Base-by-base conservation (phyloP, 2,888 invertebrate species). In the Pachycephus smyrnensis region DNA sequence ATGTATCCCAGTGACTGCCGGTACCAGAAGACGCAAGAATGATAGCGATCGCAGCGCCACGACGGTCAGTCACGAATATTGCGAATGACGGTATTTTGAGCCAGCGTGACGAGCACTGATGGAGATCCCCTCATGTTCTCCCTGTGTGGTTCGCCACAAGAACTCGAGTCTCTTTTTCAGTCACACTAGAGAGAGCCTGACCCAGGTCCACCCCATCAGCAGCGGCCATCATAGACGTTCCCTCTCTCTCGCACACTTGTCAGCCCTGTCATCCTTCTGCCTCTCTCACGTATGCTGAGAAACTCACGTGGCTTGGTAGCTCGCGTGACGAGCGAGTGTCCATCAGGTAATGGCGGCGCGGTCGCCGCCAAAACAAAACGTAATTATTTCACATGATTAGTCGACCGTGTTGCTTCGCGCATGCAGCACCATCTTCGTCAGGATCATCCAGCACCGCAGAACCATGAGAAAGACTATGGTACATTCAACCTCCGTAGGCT, bases 341-440 rank as follows among this genome's bases (percentile, higher is more conserved):
- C 88, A 87, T 89, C 89, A 88, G 83, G 71, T 84, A 82, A 73
- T 71, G 81, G 80, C 79, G 81, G 76, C 79, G 79, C 80, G 75
- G 76, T 80, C 79, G 81, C 86, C 86, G 85, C 88, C 86, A 86
- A 89, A 89, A 89, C 88, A 87, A 89, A 90, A 89, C 86, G 86
- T 88, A 90, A 90, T 90, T 90, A 89, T 90, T 90, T 90, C 86
- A 86, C 88, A 84, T 89, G 90, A 90, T 90, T 90, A 90, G 89
- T 85, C 85, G 88, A 76, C 76, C 76, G 37, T 37, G 73, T 32
- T 68, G 68, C 79, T 75, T 68, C 75, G 40, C 77, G 78, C 75
- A 71, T 73, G 73, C 68, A 35, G 55, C 30, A 71, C 55, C 40
- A 77, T 76, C 73, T 78, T 78, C 37, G 15, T 40, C 40, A 15